A percentile compares a stretch with the other conserved stretches of the same genome.
Conservation (phyloP, 35 echinoderm and acorn worm species). For the Anneissia japonica region DNA sequence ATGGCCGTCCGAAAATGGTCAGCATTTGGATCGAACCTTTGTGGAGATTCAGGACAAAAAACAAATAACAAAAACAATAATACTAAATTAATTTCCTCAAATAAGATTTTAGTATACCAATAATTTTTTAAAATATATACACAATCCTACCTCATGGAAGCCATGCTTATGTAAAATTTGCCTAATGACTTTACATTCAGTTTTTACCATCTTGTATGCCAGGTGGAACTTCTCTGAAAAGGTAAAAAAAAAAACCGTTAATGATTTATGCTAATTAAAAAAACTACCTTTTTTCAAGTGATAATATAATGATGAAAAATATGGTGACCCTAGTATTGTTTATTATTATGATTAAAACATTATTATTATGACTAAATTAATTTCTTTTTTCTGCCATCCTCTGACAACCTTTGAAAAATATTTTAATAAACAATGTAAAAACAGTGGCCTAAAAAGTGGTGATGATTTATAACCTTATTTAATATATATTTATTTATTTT, state of each 20-base stretch:
- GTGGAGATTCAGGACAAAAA: too few species aligned
- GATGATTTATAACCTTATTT: too few species aligned
- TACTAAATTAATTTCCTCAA: too few species aligned
- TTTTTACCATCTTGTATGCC: conserved; percentile 88
- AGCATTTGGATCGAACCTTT: too few species aligned
- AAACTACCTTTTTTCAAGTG: background rate
- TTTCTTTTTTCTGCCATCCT: background rate
- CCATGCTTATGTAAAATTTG: conserved; percentile 93
- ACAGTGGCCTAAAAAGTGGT: too few species aligned
- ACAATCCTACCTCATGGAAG: conserved; percentile 81
- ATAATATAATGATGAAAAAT: background rate
- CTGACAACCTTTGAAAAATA: background rate
- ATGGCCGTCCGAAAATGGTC: too few species aligned
- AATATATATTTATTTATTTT: too few species aligned
- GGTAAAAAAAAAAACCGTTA: conserved; percentile 8
- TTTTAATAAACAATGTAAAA: background rate
- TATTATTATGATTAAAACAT: background rate
- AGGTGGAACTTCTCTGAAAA: conserved; percentile 87
- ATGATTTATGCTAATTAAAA: background rate
- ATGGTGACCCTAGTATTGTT: background rate
- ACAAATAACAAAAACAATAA: too few species aligned
- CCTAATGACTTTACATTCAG: conserved; percentile 84
- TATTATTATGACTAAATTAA: background rate
- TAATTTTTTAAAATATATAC: too few species aligned
- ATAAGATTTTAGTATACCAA: too few species aligned